phyloP scores from a whole-genome alignment of 1,140 invertebrate species.

The Calycopis cecrops region DNA sequence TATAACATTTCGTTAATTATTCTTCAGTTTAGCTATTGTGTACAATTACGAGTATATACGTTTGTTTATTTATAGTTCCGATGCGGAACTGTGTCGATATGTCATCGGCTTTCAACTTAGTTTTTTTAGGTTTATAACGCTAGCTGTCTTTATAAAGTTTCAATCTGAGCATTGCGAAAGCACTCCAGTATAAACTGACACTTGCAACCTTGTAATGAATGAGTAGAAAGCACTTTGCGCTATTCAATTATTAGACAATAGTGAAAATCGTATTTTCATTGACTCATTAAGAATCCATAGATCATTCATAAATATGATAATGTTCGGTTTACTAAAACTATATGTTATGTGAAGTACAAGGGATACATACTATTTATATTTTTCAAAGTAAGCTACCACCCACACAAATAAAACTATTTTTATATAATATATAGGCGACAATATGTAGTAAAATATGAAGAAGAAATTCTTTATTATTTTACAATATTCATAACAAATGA shows the following conservation, averaged over 20 bases:
- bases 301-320: background rate
- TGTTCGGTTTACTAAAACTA: too few relatives aligned
- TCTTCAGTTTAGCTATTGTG: constrained; percentile 41
- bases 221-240: constrained; percentile 63
- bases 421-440: constrained; percentile 7
- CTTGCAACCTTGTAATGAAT: constrained; percentile 58
- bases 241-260: constrained; percentile 50
- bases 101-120: constrained; percentile 55
- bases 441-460: background rate
- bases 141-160: constrained; percentile 53
- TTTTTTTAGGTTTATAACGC: constrained; percentile 62
- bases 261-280: constrained; percentile 46
- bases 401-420: constrained; percentile 4
- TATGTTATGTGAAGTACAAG: too few relatives aligned
- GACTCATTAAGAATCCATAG: constrained; percentile 31
- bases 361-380: background rate
- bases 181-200: constrained; percentile 57
- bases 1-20: constrained; percentile 20
- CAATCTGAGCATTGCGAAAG: constrained; percentile 63
- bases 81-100: constrained; percentile 63
- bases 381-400: background rate
- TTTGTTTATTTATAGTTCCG: constrained; percentile 65
- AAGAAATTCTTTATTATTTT: background rate
- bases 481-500: too few relatives aligned
- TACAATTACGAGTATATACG: constrained; percentile 43